phyloP scores from a whole-genome alignment of 2,113 vertebrate genomes.

The Hippocampus abdominalis region DNA sequence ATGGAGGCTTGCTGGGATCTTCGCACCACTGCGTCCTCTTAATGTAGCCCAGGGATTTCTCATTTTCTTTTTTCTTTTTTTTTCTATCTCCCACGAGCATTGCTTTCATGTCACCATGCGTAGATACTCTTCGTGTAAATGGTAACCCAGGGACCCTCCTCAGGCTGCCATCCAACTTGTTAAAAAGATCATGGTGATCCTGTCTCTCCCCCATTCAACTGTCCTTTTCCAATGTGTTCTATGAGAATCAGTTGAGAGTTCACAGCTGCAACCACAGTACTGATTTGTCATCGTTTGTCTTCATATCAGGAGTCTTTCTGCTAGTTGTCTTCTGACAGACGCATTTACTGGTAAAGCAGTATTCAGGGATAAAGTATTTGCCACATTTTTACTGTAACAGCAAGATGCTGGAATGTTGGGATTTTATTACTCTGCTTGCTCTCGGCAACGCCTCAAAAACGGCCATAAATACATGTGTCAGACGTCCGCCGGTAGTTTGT shows the following conservation, averaged over 20 bases:
- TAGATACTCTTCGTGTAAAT: conserved; percentile 49
- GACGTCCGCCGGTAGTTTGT: conserved; percentile 20
- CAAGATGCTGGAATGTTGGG: conserved; percentile 45
- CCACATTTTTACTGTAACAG: conserved; percentile 59
- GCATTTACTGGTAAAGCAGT: conserved; percentile 42
- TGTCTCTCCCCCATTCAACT: conserved; percentile 24
- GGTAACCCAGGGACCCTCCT: conserved; percentile 55
- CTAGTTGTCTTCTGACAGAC: conserved; percentile 46
- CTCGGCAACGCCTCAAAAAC: conserved; percentile 26
- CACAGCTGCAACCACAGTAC: conserved; percentile 22
- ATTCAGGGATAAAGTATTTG: conserved; percentile 61
- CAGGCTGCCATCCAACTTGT: conserved; percentile 36
- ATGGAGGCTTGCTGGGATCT: conserved; percentile 36
- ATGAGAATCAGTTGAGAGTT: conserved; percentile 44
- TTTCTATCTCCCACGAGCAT: conserved; percentile 23
- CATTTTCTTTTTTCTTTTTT: conserved; percentile 36
- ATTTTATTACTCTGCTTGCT: conserved; percentile 19
- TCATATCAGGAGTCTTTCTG: conserved; percentile 34
- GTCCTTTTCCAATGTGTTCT: conserved; percentile 24
- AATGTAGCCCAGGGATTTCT: conserved; percentile 71
- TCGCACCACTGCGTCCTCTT: conserved; percentile 45
- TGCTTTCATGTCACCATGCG: conserved; percentile 50
- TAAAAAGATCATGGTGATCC: conserved; percentile 25
- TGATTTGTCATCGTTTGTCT: conserved; percentile 24
- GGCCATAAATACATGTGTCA: conserved; percentile 15